A percentile compares a stretch with the other conserved stretches of the same genome.
Evolutionary conservation across 2,888 invertebrate genomes (phyloP).

Genomic region (Toxonevra muliebris): DNA sequence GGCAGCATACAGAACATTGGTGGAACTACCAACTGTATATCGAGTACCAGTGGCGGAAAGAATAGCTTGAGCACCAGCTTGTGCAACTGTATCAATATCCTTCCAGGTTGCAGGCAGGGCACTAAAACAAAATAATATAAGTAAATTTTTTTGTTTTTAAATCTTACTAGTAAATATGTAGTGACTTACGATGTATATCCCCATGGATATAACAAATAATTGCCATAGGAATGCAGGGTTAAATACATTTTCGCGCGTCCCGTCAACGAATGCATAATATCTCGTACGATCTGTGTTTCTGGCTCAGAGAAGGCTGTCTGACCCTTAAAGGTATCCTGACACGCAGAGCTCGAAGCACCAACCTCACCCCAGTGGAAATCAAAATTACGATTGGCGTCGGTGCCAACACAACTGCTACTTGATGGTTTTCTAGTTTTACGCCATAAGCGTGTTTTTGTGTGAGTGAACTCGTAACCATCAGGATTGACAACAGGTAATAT

Average conservation of each 20-base stretch:
- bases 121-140: conserved; percentile 37
- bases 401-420: conserved; percentile 63
- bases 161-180: not conserved
- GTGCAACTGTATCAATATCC: conserved; percentile 61
- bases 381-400: conserved; percentile 75
- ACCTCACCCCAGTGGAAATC: conserved; percentile 70
- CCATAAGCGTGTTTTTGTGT: conserved; percentile 66
- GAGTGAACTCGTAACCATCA: conserved; percentile 76
- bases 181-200: conserved; percentile 66
- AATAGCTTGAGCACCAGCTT: conserved; percentile 62
- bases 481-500: conserved; percentile 75
- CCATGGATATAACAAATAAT: conserved; percentile 72
- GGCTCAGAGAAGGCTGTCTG: conserved; percentile 71
- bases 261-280: conserved; percentile 66
- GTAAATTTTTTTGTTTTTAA: not conserved
- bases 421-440: conserved; percentile 69
- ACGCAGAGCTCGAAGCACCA: conserved; percentile 63
- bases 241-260: conserved; percentile 70
- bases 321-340: conserved; percentile 71
- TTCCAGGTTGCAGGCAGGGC: conserved; percentile 63
- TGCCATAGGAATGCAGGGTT: conserved; percentile 77
- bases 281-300: conserved; percentile 69
- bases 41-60: conserved; percentile 53
- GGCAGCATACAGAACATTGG: conserved; percentile 67
- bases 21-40: conserved; percentile 64